These are phyloP conservation scores for Amphiura filiformis DNA, from an alignment of 35 echinoderm and acorn worm genomes.

Conservation along the genomic window DNA sequence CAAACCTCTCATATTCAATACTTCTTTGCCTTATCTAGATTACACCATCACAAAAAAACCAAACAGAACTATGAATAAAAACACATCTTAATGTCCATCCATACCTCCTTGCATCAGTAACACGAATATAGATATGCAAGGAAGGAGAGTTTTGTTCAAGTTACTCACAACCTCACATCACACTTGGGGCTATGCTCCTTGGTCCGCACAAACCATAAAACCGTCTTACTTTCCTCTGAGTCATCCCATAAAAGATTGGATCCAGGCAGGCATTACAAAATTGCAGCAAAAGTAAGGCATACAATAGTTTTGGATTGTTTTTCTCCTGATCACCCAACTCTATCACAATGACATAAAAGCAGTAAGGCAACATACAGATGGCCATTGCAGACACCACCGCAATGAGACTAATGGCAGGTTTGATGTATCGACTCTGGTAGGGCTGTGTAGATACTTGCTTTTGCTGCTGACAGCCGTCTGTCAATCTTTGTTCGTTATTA, in stretches of 20 bases:
- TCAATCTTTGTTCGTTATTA: no score
- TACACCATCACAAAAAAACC: no score
- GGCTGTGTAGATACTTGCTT: background rate
- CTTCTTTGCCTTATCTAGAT: no score
- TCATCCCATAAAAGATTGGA: background rate
- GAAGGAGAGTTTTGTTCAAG: no score
- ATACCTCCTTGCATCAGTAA: no score
- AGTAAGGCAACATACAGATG: conserved; percentile 5
- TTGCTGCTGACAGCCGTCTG: background rate
- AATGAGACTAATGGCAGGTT: background rate
- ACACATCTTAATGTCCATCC: no score
- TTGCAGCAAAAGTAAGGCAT: background rate
- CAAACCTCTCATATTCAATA: no score
- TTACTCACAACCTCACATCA: no score
- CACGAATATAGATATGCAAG: no score
- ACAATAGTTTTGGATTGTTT: background rate
- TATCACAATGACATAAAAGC: background rate
- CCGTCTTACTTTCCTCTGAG: background rate
- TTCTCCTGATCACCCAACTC: background rate
- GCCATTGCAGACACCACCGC: background rate
- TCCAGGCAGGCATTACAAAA: background rate
- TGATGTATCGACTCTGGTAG: background rate
- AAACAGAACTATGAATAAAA: no score
- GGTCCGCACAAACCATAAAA: background rate
- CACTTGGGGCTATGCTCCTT: no score